Conservation (phyloP, 2,797 vertebrate species). For the Apodemus agrarius region DNA sequence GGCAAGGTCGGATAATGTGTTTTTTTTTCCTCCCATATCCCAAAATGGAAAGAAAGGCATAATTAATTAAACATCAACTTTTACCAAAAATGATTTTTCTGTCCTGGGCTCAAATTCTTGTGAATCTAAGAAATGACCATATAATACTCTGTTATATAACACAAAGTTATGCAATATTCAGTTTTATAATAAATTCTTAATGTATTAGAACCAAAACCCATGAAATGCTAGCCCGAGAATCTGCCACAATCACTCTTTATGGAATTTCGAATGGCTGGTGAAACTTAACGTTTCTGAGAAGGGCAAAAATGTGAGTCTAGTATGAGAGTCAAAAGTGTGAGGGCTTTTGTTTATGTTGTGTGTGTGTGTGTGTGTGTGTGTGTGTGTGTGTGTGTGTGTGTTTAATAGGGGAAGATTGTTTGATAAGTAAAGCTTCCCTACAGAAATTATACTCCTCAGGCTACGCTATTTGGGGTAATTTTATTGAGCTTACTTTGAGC, state of each 20-base stretch:
- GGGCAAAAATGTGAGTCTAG: constrained; percentile 6
- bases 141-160: constrained; percentile 76
- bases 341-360: neutral
- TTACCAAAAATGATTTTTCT: constrained; percentile 70
- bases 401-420: neutral
- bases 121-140: constrained; percentile 71
- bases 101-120: constrained; percentile 78
- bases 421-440: constrained; percentile 44
- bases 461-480: constrained; percentile 14
- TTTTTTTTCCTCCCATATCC: constrained; percentile 53
- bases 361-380: neutral
- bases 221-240: constrained; percentile 68
- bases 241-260: constrained; percentile 34
- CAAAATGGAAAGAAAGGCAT: constrained; percentile 71
- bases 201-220: constrained; percentile 70
- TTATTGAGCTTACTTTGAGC: constrained; percentile 63
- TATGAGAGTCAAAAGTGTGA: constrained; percentile 2
- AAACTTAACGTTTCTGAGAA: constrained; percentile 41
- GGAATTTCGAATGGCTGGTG: constrained; percentile 27
- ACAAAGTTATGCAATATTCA: constrained; percentile 69
- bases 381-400: neutral
- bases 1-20: constrained; percentile 35
- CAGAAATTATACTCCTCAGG: constrained; percentile 48
- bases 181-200: constrained; percentile 83
- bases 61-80: constrained; percentile 79